Evolutionary conservation across 2,113 vertebrate genomes (phyloP), one percentile per base, ranked within the genome.

Genomic region (Trichechus manatus): DNA sequence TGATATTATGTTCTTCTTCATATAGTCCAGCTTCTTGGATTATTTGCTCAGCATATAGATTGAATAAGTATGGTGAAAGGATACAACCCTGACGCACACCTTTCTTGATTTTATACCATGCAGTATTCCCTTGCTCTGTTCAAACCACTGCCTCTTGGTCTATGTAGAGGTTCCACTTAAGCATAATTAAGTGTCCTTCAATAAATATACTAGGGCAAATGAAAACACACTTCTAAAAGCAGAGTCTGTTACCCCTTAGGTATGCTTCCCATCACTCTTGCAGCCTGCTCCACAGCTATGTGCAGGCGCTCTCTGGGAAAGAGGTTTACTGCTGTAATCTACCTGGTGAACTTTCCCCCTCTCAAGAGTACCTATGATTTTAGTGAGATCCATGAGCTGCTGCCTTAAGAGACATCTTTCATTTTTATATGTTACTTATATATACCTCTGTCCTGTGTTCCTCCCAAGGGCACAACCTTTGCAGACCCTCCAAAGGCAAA

Each of bases 301-400:
- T 36, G 1, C 68, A 19, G 19, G 7, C 19, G 6, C 14, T 33
- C 1, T 9, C 82, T 42, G 14, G 31, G 70, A 25, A 91, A 27
- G 13, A 13, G 19, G 25, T 80, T 23, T 13, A 5, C 17, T 11
- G 1, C 5, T 44, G 36, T 29, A 3, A 6, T 17, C 1, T 2
- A n/a, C 6, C n/a, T n/a, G 64, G 4, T 64, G 44, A 44, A 31
- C 22, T 44, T 47, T n/a, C 27, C 14, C 74, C 56, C 56, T 17
- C 11, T 25, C 14, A 17, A 19, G 33, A 89, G 31, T 47, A 33
- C 7, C 13, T 27, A 44, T 19, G 31, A 47, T n/a, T 33, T 39
- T 42, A 47, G 19, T 33, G 56, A 39, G 6, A 83, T 23, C 83
- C 17, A 27, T 7, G 3, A 33, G 20, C 1, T 1, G 11, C 53